Conservation (phyloP, 2,888 invertebrate species). For the Pachydiplax longipennis region DNA sequence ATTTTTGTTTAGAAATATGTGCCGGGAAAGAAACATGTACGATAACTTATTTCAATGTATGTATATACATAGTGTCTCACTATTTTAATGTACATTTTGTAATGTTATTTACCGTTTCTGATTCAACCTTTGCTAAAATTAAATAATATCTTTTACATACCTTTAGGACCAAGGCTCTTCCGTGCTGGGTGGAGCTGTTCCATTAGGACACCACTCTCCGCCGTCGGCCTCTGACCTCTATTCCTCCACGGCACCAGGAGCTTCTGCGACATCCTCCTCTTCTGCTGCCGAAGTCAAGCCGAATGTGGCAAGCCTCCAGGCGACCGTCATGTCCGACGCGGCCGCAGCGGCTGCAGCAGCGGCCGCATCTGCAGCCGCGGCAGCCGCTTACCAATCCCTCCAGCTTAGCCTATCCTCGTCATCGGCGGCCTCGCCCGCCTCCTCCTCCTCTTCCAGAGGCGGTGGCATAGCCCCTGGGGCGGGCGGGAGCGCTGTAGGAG, state of each 20-base stretch:
- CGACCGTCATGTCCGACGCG: conserved; percentile 54
- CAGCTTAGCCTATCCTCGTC: conserved; percentile 52
- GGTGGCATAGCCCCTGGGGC: conserved; percentile 48
- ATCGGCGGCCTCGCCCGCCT: conserved; percentile 48
- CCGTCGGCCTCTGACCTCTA: conserved; percentile 45
- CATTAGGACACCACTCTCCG: conserved; percentile 5
- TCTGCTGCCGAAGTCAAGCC: conserved; percentile 52
- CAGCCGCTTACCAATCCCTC: conserved; percentile 51
- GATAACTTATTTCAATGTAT: no score
- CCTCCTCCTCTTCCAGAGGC: conserved; percentile 47
- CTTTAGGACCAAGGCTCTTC: neutral
- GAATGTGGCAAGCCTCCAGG: conserved; percentile 53
- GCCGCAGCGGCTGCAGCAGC: conserved; percentile 52
- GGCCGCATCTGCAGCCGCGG: conserved; percentile 51
- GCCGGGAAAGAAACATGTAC: no score
- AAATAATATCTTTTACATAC: neutral
- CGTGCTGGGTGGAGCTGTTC: conserved; percentile 23
- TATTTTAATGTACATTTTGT: no score
- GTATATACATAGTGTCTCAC: no score
- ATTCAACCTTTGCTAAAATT: no score
- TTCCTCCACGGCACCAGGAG: conserved; percentile 49
- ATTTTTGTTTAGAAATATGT: no score
- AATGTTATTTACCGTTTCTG: no score
- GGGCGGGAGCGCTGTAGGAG: neutral
- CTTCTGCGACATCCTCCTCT: conserved; percentile 51